Evolutionary conservation across 2,888 invertebrate genomes (phyloP).

Genomic region (Nemotelus pantherinus): DNA sequence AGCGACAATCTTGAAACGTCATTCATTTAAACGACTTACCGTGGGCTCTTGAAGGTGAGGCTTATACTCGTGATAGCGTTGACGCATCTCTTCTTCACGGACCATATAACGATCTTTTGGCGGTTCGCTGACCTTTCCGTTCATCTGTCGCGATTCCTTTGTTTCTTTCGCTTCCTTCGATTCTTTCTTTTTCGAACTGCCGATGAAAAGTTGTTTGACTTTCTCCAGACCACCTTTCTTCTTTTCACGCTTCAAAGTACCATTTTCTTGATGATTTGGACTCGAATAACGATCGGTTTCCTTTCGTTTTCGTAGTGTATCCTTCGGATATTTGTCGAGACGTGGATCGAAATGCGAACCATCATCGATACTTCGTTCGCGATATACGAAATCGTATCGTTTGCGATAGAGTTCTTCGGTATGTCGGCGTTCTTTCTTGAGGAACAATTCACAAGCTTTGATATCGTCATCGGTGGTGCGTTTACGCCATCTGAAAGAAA

Average conservation of each 20-base stretch:
- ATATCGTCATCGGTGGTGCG: slow-evolving; percentile 73
- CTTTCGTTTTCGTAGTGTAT: slow-evolving; percentile 62
- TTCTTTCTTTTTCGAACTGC: slow-evolving; percentile 74
- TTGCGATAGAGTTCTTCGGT: slow-evolving; percentile 71
- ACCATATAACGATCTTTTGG: slow-evolving; percentile 64
- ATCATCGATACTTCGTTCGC: slow-evolving; percentile 73
- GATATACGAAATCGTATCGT: slow-evolving; percentile 67
- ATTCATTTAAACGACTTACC: slow-evolving; percentile 55
- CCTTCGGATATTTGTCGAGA: slow-evolving; percentile 69
- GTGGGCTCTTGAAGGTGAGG: slow-evolving; percentile 64
- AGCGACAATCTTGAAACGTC: neutral
- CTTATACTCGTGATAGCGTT: slow-evolving; percentile 70
- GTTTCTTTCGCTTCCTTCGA: slow-evolving; percentile 74
- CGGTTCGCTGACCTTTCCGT: slow-evolving; percentile 60
- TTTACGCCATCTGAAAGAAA: slow-evolving; percentile 62
- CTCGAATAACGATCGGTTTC: slow-evolving; percentile 53
- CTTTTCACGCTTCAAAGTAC: slow-evolving; percentile 66
- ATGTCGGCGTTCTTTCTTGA: slow-evolving; percentile 78
- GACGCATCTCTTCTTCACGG: slow-evolving; percentile 68
- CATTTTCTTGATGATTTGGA: slow-evolving; percentile 54
- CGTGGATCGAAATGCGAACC: slow-evolving; percentile 74
- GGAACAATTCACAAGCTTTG: slow-evolving; percentile 73
- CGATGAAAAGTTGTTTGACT: slow-evolving; percentile 80
- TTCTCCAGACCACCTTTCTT: slow-evolving; percentile 78
- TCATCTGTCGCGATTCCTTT: slow-evolving; percentile 67